Evolutionary conservation across 2,888 invertebrate genomes (phyloP), one percentile per base, ranked within the genome.

Genomic region (Globia sparganii): DNA sequence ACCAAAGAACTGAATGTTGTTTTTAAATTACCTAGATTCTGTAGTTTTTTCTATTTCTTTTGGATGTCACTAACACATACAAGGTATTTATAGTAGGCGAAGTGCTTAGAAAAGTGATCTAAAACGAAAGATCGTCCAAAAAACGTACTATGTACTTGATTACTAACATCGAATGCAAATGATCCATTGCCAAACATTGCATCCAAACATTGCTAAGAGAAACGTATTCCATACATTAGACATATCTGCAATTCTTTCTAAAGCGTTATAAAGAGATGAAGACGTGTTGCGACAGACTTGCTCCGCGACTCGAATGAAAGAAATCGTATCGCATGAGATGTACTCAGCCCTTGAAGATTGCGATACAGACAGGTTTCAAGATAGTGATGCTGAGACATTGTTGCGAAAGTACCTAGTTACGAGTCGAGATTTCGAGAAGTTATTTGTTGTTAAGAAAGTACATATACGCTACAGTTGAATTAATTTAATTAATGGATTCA

Each of bases 221-320:
- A 75, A 49, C 83, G 75, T 84, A 84, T 70, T 64, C 56, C 43
- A 53, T 37, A 59, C 66, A 84, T 81, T 80, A 77, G 43, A 13
- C 43, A 28, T 53, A 84, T 13, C 4, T 56, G 13, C 70, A 67
- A 73, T 75, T 78, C 15, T 66, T 61, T 82, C 6, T 49, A 49
- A 66, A 78, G 49, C 40, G 25, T 40, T 34, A 2, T 62, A 53
- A 21, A 61, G 46, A 77, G 68, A 61, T 73, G 72, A 66, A 49
- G 18, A 53, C 21, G 34, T 58, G 61, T 83, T 83, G 46, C 79
- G 68, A 82, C 64, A 81, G n/a, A 72, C 67, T 71, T 34, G 75
- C 70, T 75, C 53, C 40, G 34, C 46, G 75, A n/a, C n/a, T 78
- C 3, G n/a, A 28, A 68, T 79, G 40, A 79, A 79, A 79, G 62